Conservation (phyloP, 2,113 vertebrate species). For the Solea solea region DNA sequence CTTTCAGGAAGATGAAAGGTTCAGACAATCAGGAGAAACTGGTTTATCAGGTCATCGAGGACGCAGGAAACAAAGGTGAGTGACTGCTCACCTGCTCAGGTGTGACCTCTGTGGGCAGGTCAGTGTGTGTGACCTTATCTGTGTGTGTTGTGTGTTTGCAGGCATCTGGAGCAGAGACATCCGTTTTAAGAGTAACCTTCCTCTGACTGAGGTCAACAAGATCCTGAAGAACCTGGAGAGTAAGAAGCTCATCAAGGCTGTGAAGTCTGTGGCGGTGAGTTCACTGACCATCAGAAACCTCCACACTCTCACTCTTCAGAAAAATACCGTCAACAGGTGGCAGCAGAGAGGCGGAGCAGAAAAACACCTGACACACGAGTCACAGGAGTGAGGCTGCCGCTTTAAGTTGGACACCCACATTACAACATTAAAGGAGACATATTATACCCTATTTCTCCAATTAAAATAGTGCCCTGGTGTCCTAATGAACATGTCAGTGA, state of each 20-base stretch:
- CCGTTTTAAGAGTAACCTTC: constrained; percentile 97
- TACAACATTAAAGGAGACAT: no score
- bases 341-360: no score
- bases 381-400: no score
- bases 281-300: neutral
- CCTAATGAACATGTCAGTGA: no score
- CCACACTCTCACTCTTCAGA: no score
- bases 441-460: no score
- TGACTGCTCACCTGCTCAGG: no score
- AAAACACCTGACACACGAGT: no score
- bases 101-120: neutral
- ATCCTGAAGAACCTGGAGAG: constrained; percentile 99
- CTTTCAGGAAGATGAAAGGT: constrained; percentile 95
- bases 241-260: constrained; percentile 98
- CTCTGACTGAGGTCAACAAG: constrained; percentile 98
- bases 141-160: constrained; percentile 52
- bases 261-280: constrained; percentile 99
- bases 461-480: no score
- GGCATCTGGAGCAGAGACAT: constrained; percentile 99
- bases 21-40: constrained; percentile 99
- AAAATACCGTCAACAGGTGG: no score
- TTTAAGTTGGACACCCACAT: no score
- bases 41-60: constrained; percentile 98
- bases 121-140: neutral
- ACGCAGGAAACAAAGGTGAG: constrained; percentile 96